phyloP scores from a whole-genome alignment of 1,140 invertebrate species.

The Camponotus floridanus region DNA sequence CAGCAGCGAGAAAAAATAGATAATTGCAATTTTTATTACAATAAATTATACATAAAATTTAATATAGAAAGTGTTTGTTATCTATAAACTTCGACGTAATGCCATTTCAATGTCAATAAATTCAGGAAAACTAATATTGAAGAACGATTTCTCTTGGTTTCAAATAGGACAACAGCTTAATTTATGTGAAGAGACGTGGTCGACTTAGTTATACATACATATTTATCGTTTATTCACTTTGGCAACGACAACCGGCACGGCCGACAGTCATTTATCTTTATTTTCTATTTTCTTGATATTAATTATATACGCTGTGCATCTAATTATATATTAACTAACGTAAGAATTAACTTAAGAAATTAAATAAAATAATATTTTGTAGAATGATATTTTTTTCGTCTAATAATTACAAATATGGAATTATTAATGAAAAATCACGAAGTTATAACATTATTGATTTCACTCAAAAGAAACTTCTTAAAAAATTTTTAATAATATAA shows the following conservation, averaged over 20 bases:
- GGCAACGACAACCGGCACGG: conserved; percentile 18
- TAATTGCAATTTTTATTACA: background rate
- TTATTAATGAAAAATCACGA: too few species aligned
- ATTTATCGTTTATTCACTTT: conserved; percentile 19
- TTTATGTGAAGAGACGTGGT: conserved; percentile 20
- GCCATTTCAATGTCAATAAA: conserved; percentile 21
- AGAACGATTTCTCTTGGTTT: conserved; percentile 33
- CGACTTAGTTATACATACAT: conserved; percentile 5
- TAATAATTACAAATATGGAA: background rate
- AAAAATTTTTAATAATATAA: conserved; percentile 6
- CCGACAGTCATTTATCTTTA: conserved; percentile 11
- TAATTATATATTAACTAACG: background rate
- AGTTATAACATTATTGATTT: too few species aligned
- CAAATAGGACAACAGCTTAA: conserved; percentile 2
- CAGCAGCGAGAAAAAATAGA: background rate
- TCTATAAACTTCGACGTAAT: background rate
- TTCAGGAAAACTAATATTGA: conserved; percentile 18
- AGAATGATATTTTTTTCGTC: background rate
- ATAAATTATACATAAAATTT: background rate
- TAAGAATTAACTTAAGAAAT: background rate
- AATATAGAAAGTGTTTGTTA: conserved; percentile 15
- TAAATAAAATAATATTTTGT: background rate
- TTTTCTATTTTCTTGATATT: conserved; percentile 13
- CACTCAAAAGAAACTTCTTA: background rate
- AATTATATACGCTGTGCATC: background rate